Conservation (phyloP, 1,140 invertebrate species). For the Polyergus mexicanus region DNA sequence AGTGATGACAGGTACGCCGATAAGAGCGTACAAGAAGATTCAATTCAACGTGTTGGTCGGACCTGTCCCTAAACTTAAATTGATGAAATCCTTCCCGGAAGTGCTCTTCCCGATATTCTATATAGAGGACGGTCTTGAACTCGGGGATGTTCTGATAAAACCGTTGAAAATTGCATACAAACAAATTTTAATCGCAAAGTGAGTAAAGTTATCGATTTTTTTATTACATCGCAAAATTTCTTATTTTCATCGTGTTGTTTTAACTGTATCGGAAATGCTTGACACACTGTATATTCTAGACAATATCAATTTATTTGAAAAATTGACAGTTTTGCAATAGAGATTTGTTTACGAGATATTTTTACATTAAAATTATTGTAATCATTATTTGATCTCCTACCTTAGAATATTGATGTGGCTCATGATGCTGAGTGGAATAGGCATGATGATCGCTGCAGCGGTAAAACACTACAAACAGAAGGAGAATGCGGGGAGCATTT, state of each 20-base stretch:
- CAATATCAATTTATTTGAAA: not conserved
- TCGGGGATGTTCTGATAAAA: conserved; percentile 37
- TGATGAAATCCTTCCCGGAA: conserved; percentile 39
- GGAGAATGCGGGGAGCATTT: not conserved
- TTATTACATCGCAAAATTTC: not conserved
- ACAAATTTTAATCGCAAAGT: conserved; percentile 47
- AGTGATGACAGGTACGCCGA: conserved; percentile 26
- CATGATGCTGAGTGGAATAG: conserved; percentile 19
- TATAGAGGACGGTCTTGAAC: conserved; percentile 38
- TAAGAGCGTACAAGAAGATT: conserved; percentile 36
- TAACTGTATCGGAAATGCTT: not conserved
- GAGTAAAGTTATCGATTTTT: not conserved
- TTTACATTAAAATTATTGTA: not conserved
- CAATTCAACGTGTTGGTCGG: conserved; percentile 38
- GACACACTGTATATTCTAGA: not conserved
- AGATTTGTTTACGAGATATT: not conserved
- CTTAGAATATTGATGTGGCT: conserved; percentile 36
- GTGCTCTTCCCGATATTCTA: conserved; percentile 37
- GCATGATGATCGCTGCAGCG: not conserved
- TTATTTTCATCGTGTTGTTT: not conserved
- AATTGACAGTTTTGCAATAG: not conserved
- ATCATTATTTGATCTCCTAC: not conserved
- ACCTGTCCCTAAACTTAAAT: conserved; percentile 12
- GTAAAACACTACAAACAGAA: conserved; percentile 2
- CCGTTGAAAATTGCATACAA: conserved; percentile 26